Percentiles rank a stretch among this genome's conserved stretches.
These are phyloP conservation scores for Macrotus californicus DNA, from an alignment of 2,113 vertebrate genomes.

Conservation along the genomic window DNA sequence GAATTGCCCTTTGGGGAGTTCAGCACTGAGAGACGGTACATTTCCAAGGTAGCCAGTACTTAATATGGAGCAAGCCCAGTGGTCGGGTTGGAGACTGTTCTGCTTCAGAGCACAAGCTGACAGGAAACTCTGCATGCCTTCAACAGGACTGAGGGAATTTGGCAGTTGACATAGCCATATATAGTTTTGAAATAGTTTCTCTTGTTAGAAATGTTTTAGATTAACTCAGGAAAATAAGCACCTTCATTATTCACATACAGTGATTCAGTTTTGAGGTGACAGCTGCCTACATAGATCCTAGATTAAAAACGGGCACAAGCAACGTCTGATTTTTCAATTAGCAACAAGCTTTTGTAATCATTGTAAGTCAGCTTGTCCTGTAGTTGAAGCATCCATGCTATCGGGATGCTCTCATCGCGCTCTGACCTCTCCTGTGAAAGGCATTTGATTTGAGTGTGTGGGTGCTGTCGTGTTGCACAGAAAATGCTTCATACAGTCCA, in stretches of 20 bases:
- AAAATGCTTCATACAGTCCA: background rate
- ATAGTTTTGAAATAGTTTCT: constrained; percentile 63
- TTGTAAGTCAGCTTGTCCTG: background rate
- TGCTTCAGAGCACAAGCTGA: constrained; percentile 43
- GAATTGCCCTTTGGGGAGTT: constrained; percentile 67
- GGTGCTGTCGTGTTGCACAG: background rate
- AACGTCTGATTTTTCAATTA: constrained; percentile 13
- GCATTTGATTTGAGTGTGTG: no score
- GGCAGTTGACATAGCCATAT: constrained; percentile 38
- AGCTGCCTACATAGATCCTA: background rate
- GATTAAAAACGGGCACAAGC: background rate
- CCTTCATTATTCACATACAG: constrained; percentile 35
- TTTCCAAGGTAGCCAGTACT: constrained; percentile 59
- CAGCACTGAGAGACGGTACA: constrained; percentile 48
- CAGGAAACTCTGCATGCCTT: constrained; percentile 54
- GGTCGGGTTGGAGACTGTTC: constrained; percentile 31
- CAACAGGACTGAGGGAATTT: constrained; percentile 27
- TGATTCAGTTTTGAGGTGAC: constrained; percentile 24
- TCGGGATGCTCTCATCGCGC: background rate
- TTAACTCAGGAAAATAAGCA: constrained; percentile 59
- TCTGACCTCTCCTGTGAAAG: background rate
- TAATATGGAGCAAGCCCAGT: constrained; percentile 32
- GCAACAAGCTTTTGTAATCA: background rate
- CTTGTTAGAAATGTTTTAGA: constrained; percentile 65
- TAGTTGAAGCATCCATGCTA: background rate